phyloP scores from a whole-genome alignment of 2,888 invertebrate species.

The Oithona nana region DNA sequence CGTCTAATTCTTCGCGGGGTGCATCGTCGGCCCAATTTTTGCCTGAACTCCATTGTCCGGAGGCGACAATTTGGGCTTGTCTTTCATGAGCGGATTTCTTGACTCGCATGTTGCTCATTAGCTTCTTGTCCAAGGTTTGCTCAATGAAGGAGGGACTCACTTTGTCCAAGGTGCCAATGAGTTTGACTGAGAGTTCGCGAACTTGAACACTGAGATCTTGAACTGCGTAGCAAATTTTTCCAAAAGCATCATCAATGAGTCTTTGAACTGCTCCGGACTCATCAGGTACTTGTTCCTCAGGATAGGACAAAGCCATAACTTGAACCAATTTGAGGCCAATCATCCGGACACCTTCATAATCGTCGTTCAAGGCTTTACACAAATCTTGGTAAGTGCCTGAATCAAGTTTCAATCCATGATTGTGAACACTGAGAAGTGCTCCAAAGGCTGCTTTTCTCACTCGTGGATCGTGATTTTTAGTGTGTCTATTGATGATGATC shows the following conservation, averaged over 20 bases:
- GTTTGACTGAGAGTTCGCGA: constrained; percentile 58
- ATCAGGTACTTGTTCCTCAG: constrained; percentile 48
- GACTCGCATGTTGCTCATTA: constrained; percentile 85
- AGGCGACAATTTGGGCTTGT: constrained; percentile 28
- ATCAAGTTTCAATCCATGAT: constrained; percentile 58
- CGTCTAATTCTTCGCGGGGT: constrained; percentile 51
- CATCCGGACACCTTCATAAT: constrained; percentile 77
- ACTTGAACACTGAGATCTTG: constrained; percentile 55
- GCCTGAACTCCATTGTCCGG: constrained; percentile 37
- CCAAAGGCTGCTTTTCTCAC: constrained; percentile 74
- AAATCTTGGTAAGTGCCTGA: constrained; percentile 44
- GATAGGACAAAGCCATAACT: constrained; percentile 63
- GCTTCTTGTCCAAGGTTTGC: constrained; percentile 91
- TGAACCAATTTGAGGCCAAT: constrained; percentile 68
- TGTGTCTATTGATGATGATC: constrained; percentile 55
- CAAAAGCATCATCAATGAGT: constrained; percentile 86
- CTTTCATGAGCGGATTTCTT: constrained; percentile 29
- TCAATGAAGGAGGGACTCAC: constrained; percentile 76
- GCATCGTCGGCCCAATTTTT: constrained; percentile 72
- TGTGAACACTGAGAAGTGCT: constrained; percentile 47
- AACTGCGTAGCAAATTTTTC: constrained; percentile 63
- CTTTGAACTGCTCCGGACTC: constrained; percentile 28
- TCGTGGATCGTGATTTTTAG: constrained; percentile 66
- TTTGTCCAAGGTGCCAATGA: constrained; percentile 64
- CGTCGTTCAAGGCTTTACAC: constrained; percentile 61